Conservation (phyloP, 2,888 invertebrate species). For the Ashinkailepas kermadecensis region DNA sequence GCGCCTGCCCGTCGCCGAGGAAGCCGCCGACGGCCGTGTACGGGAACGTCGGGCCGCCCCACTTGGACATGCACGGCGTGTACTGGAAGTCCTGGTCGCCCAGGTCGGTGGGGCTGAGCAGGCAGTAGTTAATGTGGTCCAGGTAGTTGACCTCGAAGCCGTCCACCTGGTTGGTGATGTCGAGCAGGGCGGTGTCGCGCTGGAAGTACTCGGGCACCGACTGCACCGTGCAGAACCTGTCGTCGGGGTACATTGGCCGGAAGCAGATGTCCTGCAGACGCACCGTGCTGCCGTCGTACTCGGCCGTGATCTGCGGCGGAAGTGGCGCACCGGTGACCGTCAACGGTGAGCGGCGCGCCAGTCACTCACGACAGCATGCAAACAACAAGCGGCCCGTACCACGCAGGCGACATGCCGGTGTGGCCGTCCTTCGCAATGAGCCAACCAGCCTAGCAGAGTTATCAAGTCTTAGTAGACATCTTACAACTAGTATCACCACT, state of each 20-base stretch:
- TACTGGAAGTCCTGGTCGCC: slow-evolving; percentile 48
- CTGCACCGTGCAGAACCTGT: slow-evolving; percentile 73
- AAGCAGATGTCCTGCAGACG: slow-evolving; percentile 77
- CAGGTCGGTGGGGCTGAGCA: neutral
- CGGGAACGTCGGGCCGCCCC: slow-evolving; percentile 88
- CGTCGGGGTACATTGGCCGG: slow-evolving; percentile 68
- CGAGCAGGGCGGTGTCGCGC: slow-evolving; percentile 55
- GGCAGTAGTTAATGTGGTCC: slow-evolving; percentile 62
- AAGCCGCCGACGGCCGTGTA: slow-evolving; percentile 89
- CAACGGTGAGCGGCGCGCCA: no score
- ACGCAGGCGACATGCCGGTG: no score
- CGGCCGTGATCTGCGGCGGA: slow-evolving; percentile 14
- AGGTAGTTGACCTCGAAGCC: slow-evolving; percentile 65
- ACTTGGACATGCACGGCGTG: slow-evolving; percentile 65
- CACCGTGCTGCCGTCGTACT: slow-evolving; percentile 34
- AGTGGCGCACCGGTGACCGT: no score
- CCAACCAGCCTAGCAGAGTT: no score
- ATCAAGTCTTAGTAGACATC: no score
- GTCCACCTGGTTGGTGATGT: slow-evolving; percentile 36
- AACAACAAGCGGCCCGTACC: no score
- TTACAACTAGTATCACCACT: no score
- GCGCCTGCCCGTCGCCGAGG: slow-evolving; percentile 36
- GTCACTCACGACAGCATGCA: no score
- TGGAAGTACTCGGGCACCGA: slow-evolving; percentile 89
- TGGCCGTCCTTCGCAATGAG: no score